phyloP scores from a whole-genome alignment of 2,888 invertebrate species.

The Lithophane ornitopus region DNA sequence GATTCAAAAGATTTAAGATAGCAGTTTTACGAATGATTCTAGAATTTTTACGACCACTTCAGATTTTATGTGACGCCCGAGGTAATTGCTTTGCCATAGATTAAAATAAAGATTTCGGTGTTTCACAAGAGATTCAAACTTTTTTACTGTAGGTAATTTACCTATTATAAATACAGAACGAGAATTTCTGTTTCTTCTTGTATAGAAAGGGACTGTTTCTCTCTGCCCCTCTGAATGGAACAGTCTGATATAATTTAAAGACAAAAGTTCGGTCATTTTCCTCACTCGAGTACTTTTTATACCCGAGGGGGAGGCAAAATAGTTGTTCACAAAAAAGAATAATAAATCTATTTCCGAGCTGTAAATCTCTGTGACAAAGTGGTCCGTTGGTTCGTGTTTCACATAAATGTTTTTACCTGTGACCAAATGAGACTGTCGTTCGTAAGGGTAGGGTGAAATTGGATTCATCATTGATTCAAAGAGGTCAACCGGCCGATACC shows the following conservation, averaged over 20 bases:
- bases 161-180: conserved; percentile 30
- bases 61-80: conserved; percentile 51
- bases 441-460: conserved; percentile 78
- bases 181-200: conserved; percentile 32
- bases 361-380: conserved; percentile 74
- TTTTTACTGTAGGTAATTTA: conserved; percentile 44
- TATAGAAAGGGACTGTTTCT: conserved; percentile 31
- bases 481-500: conserved; percentile 79
- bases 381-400: conserved; percentile 73
- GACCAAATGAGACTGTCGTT: conserved; percentile 74
- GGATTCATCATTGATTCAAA: conserved; percentile 86
- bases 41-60: conserved; percentile 51
- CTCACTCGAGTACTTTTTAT: conserved; percentile 65
- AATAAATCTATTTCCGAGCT: conserved; percentile 69
- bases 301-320: conserved; percentile 61
- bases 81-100: conserved; percentile 57
- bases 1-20: conserved; percentile 40
- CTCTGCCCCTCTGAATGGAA: conserved; percentile 44
- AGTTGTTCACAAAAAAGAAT: conserved; percentile 68
- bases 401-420: conserved; percentile 79
- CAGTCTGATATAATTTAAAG: conserved; percentile 66
- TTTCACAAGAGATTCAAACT: conserved; percentile 45
- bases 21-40: conserved; percentile 44
- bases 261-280: conserved; percentile 68
- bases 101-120: conserved; percentile 50